phyloP scores from a whole-genome alignment of 2,797 vertebrate genomes.

The Mallotus villosus region DNA sequence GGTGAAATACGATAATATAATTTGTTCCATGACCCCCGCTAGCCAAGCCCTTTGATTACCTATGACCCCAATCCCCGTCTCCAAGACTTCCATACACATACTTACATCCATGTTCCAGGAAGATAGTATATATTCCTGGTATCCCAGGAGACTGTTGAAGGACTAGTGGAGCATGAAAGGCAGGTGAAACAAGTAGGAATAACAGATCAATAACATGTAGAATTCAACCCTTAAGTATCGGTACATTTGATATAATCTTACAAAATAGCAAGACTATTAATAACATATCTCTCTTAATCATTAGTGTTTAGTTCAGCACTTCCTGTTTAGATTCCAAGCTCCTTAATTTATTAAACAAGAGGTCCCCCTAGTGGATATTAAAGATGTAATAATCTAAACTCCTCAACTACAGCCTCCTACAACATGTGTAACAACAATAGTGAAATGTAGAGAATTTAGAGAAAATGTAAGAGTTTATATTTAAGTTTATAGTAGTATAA shows the following conservation, averaged over 20 bases:
- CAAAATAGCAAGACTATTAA: background rate
- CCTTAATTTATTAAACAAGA: background rate
- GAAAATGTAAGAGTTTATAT: no score
- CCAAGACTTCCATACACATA: background rate
- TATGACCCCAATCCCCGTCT: conserved; percentile 1
- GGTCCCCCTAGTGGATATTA: conserved; percentile 16
- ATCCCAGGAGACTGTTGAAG: conserved; percentile 1
- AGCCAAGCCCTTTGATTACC: background rate
- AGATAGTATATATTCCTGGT: no score
- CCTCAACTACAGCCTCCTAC: no score
- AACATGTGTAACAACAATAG: background rate
- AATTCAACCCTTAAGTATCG: background rate
- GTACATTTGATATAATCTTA: background rate
- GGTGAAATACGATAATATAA: no score
- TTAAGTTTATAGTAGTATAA: no score
- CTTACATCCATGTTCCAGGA: background rate
- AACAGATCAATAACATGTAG: background rate
- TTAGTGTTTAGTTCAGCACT: background rate
- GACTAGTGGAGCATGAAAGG: background rate
- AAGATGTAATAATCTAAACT: background rate
- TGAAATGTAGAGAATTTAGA: background rate
- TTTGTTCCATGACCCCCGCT: background rate
- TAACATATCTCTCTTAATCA: background rate
- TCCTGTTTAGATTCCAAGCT: background rate
- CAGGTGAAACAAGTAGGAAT: background rate